Base-by-base conservation (phyloP, 2,797 vertebrate species). In the Siniperca scherzeri region DNA sequence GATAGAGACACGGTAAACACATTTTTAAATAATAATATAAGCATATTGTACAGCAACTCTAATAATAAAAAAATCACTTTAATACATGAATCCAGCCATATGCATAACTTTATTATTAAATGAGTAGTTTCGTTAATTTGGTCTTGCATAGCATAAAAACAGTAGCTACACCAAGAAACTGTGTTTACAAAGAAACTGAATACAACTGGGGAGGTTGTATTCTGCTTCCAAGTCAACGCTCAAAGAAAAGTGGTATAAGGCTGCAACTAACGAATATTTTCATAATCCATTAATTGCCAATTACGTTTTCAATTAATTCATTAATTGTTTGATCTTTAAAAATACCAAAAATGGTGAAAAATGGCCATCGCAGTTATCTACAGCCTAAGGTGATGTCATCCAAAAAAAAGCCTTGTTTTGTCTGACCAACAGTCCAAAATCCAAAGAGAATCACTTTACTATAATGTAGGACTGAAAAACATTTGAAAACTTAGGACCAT, bases 101-200 rank as follows among this genome's bases (percentile, higher is more conserved):
- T 60, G 42, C 25, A 59, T 22, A 13, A 57, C 14, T n/a, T n/a
- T n/a, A n/a, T n/a, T n/a, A n/a, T n/a, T n/a, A n/a, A n/a, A n/a
- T n/a, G 36, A 59, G 13, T 8, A 21, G 44, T 33, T 53, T 14
- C 7, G 52, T 68, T 69, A 60, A 56, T 8, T 4, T n/a, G 68
- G 14, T 11, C 19, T 25, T 27, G 27, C 8, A 16, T 4, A 33
- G 50, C 27, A 71, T 13, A 57, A 76, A 82, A 30, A 57, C 30
- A 61, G 30, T 3, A 71, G 52, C 17, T 56, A 30, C 10, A 79
- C 4, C 30, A 67, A 55, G 5, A 66, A 80, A 68, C 22, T 11
- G 36, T 7, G 19, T 61, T 50, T 17, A n/a, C 2, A 52, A 22
- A 1, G 10, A 57, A n/a, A 44, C 22, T 30, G 25, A 50, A 46